Conservation (phyloP, 2,113 vertebrate species). For the Cottus gobio region DNA sequence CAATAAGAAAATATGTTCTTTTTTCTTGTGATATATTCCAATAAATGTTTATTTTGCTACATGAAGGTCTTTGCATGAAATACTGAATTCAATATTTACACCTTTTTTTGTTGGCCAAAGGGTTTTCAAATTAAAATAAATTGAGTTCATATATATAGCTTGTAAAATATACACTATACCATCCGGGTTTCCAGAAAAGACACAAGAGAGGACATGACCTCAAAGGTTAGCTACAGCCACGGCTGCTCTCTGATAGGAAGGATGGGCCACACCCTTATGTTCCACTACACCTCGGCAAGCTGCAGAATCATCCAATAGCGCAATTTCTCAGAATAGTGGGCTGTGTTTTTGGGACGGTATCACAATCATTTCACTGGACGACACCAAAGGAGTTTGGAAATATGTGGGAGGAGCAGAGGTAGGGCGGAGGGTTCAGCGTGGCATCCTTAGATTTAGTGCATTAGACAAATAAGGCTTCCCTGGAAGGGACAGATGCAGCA, state of each 20-base stretch:
- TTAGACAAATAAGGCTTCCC: slow-evolving; percentile 79
- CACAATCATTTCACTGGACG: not conserved
- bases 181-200: not conserved
- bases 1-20: not conserved
- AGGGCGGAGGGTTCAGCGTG: slow-evolving; percentile 59
- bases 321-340: not conserved
- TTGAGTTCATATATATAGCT: not conserved
- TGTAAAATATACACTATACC: not conserved
- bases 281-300: not conserved
- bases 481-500: slow-evolving; percentile 78
- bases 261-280: not conserved
- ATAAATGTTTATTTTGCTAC: not conserved
- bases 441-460: slow-evolving; percentile 79
- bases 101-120: not conserved
- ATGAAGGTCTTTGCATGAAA: not conserved
- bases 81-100: not conserved
- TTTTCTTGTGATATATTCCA: not conserved
- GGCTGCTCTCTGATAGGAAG: not conserved
- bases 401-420: slow-evolving; percentile 38
- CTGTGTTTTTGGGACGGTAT: slow-evolving; percentile 1
- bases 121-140: not conserved
- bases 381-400: slow-evolving; percentile 6
- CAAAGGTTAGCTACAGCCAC: not conserved
- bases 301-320: slow-evolving; percentile 47
- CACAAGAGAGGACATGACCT: not conserved